phyloP scores from a whole-genome alignment of 2,797 vertebrate genomes.

The Chiroxiphia lanceolata region DNA sequence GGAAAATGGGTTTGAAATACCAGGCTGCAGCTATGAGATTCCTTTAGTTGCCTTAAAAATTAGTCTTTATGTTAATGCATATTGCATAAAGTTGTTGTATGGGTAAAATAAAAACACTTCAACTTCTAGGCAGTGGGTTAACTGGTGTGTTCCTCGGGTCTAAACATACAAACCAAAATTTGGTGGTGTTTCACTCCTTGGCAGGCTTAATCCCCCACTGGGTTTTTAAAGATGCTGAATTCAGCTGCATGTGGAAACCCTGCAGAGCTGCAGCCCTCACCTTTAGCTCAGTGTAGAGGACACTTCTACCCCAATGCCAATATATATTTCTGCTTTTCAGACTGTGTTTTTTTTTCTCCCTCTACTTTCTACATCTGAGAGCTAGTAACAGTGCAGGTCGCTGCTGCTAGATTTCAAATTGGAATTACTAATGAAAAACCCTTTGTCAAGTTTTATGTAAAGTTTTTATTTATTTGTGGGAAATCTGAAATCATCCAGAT shows the following conservation, averaged over 20 bases:
- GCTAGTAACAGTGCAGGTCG: not conserved
- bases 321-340: not conserved
- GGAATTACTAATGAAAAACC: not conserved
- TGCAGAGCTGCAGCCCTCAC: not conserved
- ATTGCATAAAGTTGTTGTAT: not conserved
- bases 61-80: not conserved
- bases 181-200: rapidly evolving
- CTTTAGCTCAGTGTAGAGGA: not conserved
- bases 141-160: not conserved
- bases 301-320: not conserved
- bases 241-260: not conserved
- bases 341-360: not conserved
- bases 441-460: not conserved
- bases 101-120: not conserved
- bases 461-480: not conserved
- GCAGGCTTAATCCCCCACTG: not conserved
- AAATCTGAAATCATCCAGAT: not conserved
- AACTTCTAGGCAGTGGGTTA: not conserved
- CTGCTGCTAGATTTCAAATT: not conserved
- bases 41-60: not conserved
- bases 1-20: not conserved
- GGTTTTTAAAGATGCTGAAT: not conserved
- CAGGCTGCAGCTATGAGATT: not conserved
- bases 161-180: not conserved
- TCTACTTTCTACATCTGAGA: not conserved